Evolutionary conservation across 2,113 vertebrate genomes (phyloP).

Genomic region (Mionectes macconnelli): DNA sequence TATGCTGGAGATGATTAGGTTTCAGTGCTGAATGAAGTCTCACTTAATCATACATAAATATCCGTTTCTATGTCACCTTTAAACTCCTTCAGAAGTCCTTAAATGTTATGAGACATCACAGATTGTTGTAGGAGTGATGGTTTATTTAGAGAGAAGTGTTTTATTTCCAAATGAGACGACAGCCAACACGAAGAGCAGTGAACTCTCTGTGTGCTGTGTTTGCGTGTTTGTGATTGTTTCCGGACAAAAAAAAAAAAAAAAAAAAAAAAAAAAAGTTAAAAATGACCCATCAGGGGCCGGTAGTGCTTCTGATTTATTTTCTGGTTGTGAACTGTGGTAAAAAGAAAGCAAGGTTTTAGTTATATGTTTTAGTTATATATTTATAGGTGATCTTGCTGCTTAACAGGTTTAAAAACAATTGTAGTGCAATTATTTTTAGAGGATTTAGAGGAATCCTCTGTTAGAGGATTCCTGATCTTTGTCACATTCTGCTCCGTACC

Average conservation of each 20-base stretch:
- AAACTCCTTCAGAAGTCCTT: neutral
- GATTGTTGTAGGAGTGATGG: neutral
- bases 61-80: neutral
- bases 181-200: neutral
- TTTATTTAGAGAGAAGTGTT: neutral
- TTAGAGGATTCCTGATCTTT: neutral
- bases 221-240: neutral
- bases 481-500: accelerated
- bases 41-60: neutral
- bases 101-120: neutral
- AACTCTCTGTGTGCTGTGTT: neutral
- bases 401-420: neutral
- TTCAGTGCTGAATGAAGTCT: neutral
- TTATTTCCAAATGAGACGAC: neutral
- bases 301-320: neutral
- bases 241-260: accelerated
- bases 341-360: neutral
- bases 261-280: neutral
- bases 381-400: neutral
- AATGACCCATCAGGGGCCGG: neutral
- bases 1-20: neutral
- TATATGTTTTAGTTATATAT: neutral
- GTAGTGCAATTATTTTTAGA: too few species aligned
- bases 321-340: neutral
- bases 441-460: too few species aligned